Base-by-base conservation (phyloP, 2,113 vertebrate genomes). In the Scytalopus superciliaris region DNA sequence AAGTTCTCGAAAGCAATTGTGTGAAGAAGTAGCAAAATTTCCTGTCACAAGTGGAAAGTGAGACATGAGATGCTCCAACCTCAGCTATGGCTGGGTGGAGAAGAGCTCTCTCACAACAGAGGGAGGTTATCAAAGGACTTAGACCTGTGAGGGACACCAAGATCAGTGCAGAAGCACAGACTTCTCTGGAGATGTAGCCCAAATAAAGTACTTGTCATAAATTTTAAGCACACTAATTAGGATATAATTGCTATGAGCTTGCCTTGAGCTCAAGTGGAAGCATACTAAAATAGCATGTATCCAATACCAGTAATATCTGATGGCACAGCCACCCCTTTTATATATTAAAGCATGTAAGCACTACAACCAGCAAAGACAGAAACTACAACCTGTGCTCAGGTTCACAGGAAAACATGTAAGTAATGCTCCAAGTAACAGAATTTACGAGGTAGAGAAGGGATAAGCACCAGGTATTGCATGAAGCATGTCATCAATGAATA, bases 21-120 rank as follows among this genome's bases (percentile, higher is more conserved):
- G 16, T 42, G 35, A 64, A 87, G 44, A 8, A 57, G 28, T 1
- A 72, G 40, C 5, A 79, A 42, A 15, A 50, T 33, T 80, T 85
- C 53, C 35, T 72, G 47, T 42, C 27, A n/a, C 39, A 35, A 57
- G 19, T 27, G 49, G 23, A 53, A 89, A 52, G 45, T 4, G 30
- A 60, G 64, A 45, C 30, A 22, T 3, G 30, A 64, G 5, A 35
- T 1, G 2, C 1, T 63, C 52, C 47, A 37, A 17, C 12, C 28
- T 19, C 42, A 63, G 0, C 5, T 37, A 11, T 3, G 0, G 0
- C 14, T 73, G 53, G 12, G 35, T 18, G 21, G 40, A 44, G 31
- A 37, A 63, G 49, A 68, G 44, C 4, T 5, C 67, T 63, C 39
- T 47, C 30, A 40, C 17, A 47, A 10, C 1, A 14, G 44, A 52